Conservation (phyloP, 1,140 invertebrate species). For the Trypoxylus dichotomus region DNA sequence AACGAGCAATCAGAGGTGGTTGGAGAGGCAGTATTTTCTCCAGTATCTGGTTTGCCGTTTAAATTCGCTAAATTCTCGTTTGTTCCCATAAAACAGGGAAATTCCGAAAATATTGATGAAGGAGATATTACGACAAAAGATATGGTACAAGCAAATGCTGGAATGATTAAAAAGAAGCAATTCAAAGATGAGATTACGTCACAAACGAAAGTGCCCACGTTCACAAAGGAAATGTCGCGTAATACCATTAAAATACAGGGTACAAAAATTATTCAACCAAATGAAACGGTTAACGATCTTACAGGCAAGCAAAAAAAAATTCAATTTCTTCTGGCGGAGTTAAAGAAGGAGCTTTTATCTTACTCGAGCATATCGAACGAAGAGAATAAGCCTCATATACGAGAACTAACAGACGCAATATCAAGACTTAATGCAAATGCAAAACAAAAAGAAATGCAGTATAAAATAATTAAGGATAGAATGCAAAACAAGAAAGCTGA, state of each 20-base stretch:
- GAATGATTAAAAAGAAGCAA: background rate
- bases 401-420: background rate
- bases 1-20: background rate
- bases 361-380: background rate
- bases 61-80: background rate
- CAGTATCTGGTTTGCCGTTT: background rate
- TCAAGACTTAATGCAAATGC: background rate
- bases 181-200: background rate
- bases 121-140: background rate
- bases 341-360: background rate
- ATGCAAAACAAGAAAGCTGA: background rate
- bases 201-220: background rate
- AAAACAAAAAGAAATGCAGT: background rate
- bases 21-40: too few relatives aligned
- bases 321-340: background rate
- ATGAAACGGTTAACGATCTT: background rate
- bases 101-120: background rate
- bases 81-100: background rate
- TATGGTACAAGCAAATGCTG: background rate
- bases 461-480: background rate
- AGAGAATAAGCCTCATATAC: background rate
- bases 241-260: background rate
- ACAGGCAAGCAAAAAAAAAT: background rate
- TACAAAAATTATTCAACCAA: background rate
- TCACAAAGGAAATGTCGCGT: background rate